Evolutionary conservation across 2,888 invertebrate species (phyloP).

Genomic region (Conops quadrifasciatus): DNA sequence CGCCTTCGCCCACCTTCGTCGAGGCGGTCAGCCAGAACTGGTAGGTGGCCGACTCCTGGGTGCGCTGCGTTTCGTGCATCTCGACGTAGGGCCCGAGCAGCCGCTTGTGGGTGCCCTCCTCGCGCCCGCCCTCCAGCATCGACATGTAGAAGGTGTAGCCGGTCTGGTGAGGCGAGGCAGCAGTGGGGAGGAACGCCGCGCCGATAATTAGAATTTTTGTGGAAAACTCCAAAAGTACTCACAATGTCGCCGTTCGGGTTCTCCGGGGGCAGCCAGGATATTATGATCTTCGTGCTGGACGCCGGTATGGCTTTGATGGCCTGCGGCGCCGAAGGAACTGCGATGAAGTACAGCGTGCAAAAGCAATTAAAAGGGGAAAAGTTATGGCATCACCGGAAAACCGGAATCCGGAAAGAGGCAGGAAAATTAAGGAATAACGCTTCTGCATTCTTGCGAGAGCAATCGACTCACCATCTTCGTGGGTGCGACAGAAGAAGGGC

Average conservation of each 20-base stretch:
- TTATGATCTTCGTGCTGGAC: slow-evolving; percentile 83
- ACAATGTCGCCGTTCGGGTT: slow-evolving; percentile 85
- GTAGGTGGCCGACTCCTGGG: slow-evolving; percentile 77
- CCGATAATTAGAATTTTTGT: neutral
- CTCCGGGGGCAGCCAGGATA: slow-evolving; percentile 89
- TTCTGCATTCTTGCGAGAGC: neutral
- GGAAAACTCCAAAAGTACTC: slow-evolving; percentile 45
- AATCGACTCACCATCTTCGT: slow-evolving; percentile 81
- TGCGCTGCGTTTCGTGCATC: slow-evolving; percentile 75
- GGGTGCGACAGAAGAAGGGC: slow-evolving; percentile 86
- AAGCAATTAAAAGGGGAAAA: neutral
- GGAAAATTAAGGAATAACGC: neutral
- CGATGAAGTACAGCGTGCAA: slow-evolving; percentile 44
- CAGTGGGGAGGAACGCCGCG: no score
- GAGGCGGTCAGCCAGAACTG: slow-evolving; percentile 80
- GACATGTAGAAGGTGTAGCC: slow-evolving; percentile 87
- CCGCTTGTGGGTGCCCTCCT: slow-evolving; percentile 80
- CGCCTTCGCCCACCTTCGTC: slow-evolving; percentile 85
- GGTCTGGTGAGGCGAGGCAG: slow-evolving; percentile 56
- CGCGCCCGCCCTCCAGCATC: slow-evolving; percentile 79
- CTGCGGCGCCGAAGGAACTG: slow-evolving; percentile 88
- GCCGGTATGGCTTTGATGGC: slow-evolving; percentile 91
- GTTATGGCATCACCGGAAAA: neutral
- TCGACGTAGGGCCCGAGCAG: slow-evolving; percentile 75
- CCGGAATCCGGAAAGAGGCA: neutral